Percentiles rank a stretch among this genome's conserved stretches.
These are phyloP conservation scores for Charaxes varanes DNA, from an alignment of 1,140 invertebrate species.

Conservation along the genomic window DNA sequence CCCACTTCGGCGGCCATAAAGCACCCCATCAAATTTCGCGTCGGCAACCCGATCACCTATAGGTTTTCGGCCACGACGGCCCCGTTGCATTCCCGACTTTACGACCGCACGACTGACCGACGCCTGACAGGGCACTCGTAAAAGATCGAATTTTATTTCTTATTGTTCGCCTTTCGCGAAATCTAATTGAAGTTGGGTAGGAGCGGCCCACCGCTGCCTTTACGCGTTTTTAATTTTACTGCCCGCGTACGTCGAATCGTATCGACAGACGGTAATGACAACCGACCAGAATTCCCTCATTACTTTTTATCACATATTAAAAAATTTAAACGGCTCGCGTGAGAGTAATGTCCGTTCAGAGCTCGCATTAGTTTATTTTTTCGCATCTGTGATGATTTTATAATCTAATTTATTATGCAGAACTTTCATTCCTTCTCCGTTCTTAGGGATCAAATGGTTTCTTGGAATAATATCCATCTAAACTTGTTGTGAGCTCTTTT, in stretches of 20 bases:
- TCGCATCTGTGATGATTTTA: too few relatives aligned
- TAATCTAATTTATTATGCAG: too few relatives aligned
- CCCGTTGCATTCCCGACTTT: slow-evolving; percentile 67
- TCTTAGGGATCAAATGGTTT: too few relatives aligned
- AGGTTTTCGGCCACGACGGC: slow-evolving; percentile 41
- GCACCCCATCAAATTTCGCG: slow-evolving; percentile 46
- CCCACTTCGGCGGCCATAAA: slow-evolving; percentile 56
- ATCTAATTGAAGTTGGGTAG: slow-evolving; percentile 65
- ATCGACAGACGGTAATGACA: slow-evolving; percentile 44
- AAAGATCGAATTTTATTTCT: slow-evolving; percentile 71
- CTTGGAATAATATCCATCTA: too few relatives aligned
- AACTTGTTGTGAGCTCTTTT: too few relatives aligned
- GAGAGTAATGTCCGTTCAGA: slow-evolving; percentile 19
- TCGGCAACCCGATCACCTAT: slow-evolving; percentile 38
- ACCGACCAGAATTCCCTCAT: slow-evolving; percentile 50
- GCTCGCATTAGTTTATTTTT: too few relatives aligned
- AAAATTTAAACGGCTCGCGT: slow-evolving; percentile 31
- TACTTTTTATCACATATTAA: slow-evolving; percentile 59
- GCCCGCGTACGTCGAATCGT: slow-evolving; percentile 47
- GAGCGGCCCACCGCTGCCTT: slow-evolving; percentile 43
- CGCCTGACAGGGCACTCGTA: slow-evolving; percentile 61
- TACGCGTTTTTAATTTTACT: slow-evolving; percentile 70
- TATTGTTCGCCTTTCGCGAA: slow-evolving; percentile 71
- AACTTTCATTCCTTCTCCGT: too few relatives aligned
- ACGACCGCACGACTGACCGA: slow-evolving; percentile 62